Evolutionary conservation across 2,888 invertebrate genomes (phyloP).

Genomic region (Lasioglossum calceatum): DNA sequence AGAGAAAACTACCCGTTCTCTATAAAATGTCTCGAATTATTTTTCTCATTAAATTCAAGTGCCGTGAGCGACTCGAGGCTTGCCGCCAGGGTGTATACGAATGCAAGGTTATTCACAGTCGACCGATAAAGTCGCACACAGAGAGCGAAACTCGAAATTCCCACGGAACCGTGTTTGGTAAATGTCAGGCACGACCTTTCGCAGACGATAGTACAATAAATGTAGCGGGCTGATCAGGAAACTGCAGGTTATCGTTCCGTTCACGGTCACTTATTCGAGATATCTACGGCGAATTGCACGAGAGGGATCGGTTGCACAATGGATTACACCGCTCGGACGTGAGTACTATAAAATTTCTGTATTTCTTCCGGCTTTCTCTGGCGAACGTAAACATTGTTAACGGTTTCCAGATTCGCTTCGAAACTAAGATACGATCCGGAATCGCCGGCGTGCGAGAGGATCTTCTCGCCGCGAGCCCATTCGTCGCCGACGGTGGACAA

Average conservation of each 20-base stretch:
- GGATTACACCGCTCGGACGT: conserved; percentile 34
- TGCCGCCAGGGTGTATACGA: background rate
- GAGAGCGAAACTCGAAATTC: conserved; percentile 33
- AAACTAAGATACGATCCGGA: conserved; percentile 4
- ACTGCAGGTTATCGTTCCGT: conserved; percentile 22
- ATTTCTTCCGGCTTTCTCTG: background rate
- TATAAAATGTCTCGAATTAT: too few relatives aligned
- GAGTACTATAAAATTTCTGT: conserved; percentile 19
- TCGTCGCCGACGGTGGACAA: background rate
- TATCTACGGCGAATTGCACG: conserved; percentile 11
- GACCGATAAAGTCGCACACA: conserved; percentile 11
- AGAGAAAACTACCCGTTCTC: background rate
- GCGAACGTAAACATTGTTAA: background rate
- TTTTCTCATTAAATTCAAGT: too few relatives aligned
- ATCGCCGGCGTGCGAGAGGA: background rate
- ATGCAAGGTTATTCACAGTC: background rate
- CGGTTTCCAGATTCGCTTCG: conserved; percentile 23
- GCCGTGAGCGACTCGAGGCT: too few relatives aligned
- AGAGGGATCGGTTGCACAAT: conserved; percentile 13
- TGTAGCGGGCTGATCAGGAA: background rate
- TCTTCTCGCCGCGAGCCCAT: background rate
- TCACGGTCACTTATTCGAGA: conserved; percentile 16
- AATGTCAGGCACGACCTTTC: conserved; percentile 44
- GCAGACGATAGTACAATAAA: background rate
- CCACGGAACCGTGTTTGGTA: conserved; percentile 41